Conservation (phyloP, 2,113 vertebrate genomes). For the Oceanodroma tethys region DNA sequence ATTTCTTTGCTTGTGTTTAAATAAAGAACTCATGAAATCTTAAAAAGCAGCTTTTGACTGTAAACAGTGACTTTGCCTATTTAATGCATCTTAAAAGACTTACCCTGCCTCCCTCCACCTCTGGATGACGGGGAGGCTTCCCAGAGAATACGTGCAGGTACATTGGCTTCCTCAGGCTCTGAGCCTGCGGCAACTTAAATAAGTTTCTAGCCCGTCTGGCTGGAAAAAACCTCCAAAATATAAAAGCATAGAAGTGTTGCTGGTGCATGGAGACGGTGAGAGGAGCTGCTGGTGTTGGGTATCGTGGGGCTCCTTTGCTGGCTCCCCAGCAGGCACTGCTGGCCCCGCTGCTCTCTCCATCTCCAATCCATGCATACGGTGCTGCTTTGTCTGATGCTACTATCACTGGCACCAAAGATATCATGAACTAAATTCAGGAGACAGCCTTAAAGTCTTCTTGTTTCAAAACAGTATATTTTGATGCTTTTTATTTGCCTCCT, state of each 20-base stretch:
- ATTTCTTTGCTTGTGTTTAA: conserved; percentile 43
- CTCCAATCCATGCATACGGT: neutral
- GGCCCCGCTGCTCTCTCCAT: neutral
- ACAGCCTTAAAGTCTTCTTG: neutral
- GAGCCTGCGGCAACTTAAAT: neutral
- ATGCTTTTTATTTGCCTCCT: neutral
- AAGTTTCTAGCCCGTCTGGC: neutral
- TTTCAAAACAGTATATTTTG: neutral
- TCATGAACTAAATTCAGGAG: neutral
- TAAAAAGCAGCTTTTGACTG: conserved; percentile 24
- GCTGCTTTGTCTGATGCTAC: neutral
- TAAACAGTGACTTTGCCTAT: conserved; percentile 21
- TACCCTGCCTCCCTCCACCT: neutral
- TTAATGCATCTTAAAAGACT: neutral
- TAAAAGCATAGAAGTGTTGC: neutral
- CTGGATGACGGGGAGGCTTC: neutral
- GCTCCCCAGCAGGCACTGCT: neutral
- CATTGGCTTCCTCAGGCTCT: neutral
- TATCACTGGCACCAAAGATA: neutral
- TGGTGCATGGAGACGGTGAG: neutral
- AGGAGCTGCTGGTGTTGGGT: neutral
- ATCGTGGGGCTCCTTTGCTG: neutral
- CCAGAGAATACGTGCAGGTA: neutral
- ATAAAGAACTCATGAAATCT: conserved; percentile 36
- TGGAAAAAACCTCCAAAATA: neutral